Evolutionary conservation across 2,113 vertebrate genomes (phyloP).

Genomic region (Noturus placidus): DNA sequence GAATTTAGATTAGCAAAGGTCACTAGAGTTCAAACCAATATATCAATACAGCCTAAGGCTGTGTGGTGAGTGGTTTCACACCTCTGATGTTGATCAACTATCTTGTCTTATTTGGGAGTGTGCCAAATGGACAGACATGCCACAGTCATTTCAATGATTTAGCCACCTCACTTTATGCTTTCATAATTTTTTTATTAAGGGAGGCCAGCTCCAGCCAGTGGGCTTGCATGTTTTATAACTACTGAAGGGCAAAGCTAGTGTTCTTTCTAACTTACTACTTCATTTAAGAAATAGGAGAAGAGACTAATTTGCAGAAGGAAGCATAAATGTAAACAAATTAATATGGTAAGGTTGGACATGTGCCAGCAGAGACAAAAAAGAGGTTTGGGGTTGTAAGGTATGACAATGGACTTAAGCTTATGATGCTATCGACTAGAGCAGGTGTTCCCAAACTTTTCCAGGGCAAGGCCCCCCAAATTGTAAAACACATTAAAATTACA

Average conservation of each 20-base stretch:
- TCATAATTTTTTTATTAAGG: constrained; percentile 71
- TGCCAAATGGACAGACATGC: constrained; percentile 60
- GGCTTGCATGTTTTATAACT: constrained; percentile 73
- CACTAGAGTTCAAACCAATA: constrained; percentile 11
- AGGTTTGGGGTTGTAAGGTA: background rate
- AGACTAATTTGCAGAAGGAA: too few species aligned
- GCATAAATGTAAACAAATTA: too few species aligned
- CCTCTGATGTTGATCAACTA: constrained; percentile 62
- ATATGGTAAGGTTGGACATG: background rate
- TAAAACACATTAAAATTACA: too few species aligned
- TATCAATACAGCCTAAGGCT: background rate
- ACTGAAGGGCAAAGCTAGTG: constrained; percentile 64
- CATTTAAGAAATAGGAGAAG: constrained; percentile 26
- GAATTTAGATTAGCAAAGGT: background rate
- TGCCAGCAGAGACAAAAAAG: background rate
- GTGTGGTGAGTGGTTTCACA: constrained; percentile 31
- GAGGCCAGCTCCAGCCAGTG: constrained; percentile 65
- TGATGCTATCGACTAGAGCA: background rate
- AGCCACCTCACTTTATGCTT: constrained; percentile 71
- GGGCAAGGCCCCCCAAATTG: too few species aligned
- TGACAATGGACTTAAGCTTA: background rate
- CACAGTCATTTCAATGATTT: constrained; percentile 71
- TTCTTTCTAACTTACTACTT: constrained; percentile 23
- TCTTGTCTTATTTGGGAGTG: constrained; percentile 53
- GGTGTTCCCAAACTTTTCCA: too few species aligned